A percentile compares a stretch with the other conserved stretches of the same genome.
These are phyloP conservation scores for Zosterops pallidus DNA, from an alignment of 2,113 vertebrate genomes.

Conservation along the genomic window DNA sequence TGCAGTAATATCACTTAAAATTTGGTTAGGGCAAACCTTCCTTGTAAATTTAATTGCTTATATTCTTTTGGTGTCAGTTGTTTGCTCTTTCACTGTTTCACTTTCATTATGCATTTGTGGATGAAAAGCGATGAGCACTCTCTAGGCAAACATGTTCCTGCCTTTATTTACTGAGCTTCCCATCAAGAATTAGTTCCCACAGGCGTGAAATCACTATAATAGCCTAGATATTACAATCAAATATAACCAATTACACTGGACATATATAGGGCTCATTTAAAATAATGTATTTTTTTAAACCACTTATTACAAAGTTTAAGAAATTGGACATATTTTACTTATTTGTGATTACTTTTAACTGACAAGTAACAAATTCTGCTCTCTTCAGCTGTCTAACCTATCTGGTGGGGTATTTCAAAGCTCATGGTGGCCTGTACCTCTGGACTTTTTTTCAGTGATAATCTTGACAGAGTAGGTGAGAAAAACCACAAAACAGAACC, in stretches of 20 bases:
- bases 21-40: background rate
- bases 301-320: background rate
- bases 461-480: background rate
- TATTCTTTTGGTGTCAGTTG: background rate
- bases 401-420: background rate
- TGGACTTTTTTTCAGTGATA: background rate
- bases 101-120: background rate
- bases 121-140: background rate
- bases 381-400: background rate
- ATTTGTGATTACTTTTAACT: background rate
- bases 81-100: constrained; percentile 1
- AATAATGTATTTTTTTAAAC: background rate
- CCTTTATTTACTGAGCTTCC: background rate
- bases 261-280: background rate
- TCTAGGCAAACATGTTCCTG: background rate
- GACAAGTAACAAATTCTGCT: background rate
- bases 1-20: background rate
- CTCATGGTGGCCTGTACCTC: background rate
- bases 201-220: background rate
- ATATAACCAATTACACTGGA: background rate
- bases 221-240: background rate
- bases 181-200: background rate
- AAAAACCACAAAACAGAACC: background rate
- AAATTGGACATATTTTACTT: background rate
- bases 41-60: background rate